Percentiles rank a stretch among this genome's conserved stretches.
phyloP scores from a whole-genome alignment of 2,888 invertebrate genomes.

The Cantharis rustica region DNA sequence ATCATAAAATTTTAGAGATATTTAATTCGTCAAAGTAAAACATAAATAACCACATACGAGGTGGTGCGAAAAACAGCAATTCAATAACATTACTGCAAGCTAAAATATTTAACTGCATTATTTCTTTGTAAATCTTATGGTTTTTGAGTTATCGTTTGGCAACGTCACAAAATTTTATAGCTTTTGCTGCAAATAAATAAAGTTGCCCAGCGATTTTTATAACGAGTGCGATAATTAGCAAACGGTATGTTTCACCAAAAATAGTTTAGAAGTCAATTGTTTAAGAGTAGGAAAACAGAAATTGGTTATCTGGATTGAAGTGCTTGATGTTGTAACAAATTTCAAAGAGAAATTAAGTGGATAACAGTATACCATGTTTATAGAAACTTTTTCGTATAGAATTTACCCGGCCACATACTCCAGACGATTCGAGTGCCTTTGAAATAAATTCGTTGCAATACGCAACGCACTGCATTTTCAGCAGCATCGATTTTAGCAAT shows the following conservation, averaged over 20 bases:
- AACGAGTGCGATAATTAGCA: too few relatives aligned
- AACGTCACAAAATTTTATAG: too few relatives aligned
- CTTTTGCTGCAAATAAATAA: too few relatives aligned
- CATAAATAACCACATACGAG: neutral
- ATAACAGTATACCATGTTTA: neutral
- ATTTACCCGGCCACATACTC: neutral
- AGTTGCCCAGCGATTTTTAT: too few relatives aligned
- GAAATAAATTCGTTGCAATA: neutral
- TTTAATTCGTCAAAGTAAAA: neutral
- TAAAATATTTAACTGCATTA: too few relatives aligned
- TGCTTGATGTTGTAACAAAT: neutral
- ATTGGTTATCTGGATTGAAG: too few relatives aligned
- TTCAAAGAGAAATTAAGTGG: neutral
- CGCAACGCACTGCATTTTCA: neutral
- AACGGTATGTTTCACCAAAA: too few relatives aligned
- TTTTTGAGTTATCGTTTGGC: too few relatives aligned
- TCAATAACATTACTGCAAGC: too few relatives aligned
- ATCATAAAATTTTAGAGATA: neutral
- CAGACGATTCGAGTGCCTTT: neutral
- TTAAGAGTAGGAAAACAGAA: too few relatives aligned
- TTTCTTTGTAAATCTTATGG: too few relatives aligned
- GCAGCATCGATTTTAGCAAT: neutral
- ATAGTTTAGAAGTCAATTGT: too few relatives aligned
- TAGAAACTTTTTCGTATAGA: neutral
- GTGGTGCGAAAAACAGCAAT: neutral